A percentile compares a stretch with the other conserved stretches of the same genome.
Conservation (phyloP, 35 echinoderm and acorn worm genomes). For the Lytechinus pictus region DNA sequence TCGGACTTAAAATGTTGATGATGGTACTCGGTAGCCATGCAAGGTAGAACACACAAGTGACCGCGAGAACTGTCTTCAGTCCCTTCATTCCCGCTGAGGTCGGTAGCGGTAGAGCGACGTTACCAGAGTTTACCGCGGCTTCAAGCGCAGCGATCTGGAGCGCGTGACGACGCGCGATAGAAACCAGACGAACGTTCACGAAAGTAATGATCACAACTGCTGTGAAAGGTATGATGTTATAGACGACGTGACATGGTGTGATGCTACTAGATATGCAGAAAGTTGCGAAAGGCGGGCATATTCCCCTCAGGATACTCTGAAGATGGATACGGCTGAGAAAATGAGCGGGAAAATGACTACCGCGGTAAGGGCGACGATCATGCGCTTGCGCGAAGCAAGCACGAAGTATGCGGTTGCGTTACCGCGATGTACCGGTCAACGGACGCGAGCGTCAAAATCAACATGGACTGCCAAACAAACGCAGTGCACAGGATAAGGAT, state of each 20-base stretch:
- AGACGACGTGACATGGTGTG: conserved; percentile 20
- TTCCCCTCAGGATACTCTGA: conserved; percentile 42
- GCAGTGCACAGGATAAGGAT: neutral
- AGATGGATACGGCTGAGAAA: neutral
- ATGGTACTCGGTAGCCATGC: conserved; percentile 49
- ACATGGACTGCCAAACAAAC: conserved; percentile 36
- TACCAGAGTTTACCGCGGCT: neutral
- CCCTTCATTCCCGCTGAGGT: neutral
- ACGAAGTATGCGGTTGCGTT: conserved; percentile 56
- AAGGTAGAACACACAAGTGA: conserved; percentile 51
- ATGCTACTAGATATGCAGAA: neutral
- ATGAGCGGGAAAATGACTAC: neutral
- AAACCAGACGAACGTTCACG: conserved; percentile 30
- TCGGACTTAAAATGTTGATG: neutral
- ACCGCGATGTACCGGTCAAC: conserved; percentile 64
- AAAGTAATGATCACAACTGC: conserved; percentile 24
- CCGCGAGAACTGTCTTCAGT: conserved; percentile 43
- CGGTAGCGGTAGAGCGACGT: neutral
- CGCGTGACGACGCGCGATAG: conserved; percentile 22
- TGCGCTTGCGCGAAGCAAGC: conserved; percentile 25
- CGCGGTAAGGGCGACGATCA: neutral
- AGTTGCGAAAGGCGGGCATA: conserved; percentile 26
- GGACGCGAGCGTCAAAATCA: neutral
- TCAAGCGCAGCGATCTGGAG: conserved; percentile 51
- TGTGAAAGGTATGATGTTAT: conserved; percentile 14